Evolutionary conservation across 2,888 invertebrate species (phyloP), one percentile per base, ranked within the genome.

Genomic region (Blastobasis adustella): DNA sequence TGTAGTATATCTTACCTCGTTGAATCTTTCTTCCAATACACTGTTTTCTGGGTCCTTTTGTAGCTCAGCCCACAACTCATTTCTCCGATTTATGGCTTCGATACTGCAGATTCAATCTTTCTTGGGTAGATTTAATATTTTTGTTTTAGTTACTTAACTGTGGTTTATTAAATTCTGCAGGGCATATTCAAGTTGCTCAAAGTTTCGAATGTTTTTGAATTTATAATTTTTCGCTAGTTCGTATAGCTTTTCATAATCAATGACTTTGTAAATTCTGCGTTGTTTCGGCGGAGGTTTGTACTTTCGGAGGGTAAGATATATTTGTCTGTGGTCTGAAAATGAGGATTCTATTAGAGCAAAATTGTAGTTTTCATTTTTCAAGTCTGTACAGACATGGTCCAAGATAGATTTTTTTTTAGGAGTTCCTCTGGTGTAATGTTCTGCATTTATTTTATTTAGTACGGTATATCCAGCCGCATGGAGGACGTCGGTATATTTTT

Each of bases 381-480:
- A 10, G 10, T 10, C 45, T 4, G 49, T 49, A 38, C 9, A 5
- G 10, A 49, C 45, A 39, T 49, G 49, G 10, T 49, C 45, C 23
- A 49, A 7, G 39, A n/a, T n/a, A n/a, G n/a, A n/a, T n/a, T n/a
- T n/a, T n/a, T n/a, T n/a, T n/a, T n/a, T n/a, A n/a, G n/a, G 6
- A 10, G 4, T 7, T 8, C 47, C 23, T 40, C 41, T 47, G 10
- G 47, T 47, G 45, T 45, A 45, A n/a, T 49, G n/a, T 38, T 45
- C 23, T 39, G 10, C 39, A 38, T 46, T 42, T 1, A 46, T 37
- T 23, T 46, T 46, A 36, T 50, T 46, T 6, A 46, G 37, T 37
- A 37, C 3, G 36, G 40, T 45, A 36, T 44, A 44, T n/a, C 10
- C 57, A 56, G 55, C 58, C 57, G 54, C 51, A 62, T 62, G 58